These are phyloP conservation scores for Oscheius myriophilus DNA, from an alignment of 2,888 invertebrate genomes.

Conservation along the genomic window DNA sequence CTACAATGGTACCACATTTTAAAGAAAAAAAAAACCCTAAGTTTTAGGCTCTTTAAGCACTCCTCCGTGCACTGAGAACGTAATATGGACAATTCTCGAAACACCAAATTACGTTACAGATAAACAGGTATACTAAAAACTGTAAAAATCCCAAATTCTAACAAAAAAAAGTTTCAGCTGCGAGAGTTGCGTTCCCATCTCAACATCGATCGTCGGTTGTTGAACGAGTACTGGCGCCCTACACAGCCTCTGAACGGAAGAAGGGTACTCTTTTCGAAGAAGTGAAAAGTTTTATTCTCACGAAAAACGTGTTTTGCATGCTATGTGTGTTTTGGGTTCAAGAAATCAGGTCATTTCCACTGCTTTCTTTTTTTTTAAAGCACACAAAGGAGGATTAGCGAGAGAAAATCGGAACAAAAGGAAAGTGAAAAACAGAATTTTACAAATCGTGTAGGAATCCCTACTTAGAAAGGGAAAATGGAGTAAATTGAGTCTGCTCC, in stretches of 20 bases:
- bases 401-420: no score
- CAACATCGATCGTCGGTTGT: neutral
- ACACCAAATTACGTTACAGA: constrained; percentile 17
- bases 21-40: neutral
- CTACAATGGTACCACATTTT: constrained; percentile 7
- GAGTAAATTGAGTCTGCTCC: no score
- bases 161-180: neutral
- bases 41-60: constrained; percentile 14
- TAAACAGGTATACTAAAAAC: constrained; percentile 20
- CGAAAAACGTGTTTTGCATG: no score
- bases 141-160: neutral
- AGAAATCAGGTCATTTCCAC: no score
- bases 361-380: no score
- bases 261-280: neutral
- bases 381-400: no score
- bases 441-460: no score
- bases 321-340: no score
- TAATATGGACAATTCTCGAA: constrained; percentile 16
- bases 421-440: no score
- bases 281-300: no score
- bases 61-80: constrained; percentile 22
- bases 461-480: no score
- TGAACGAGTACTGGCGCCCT: constrained; percentile 14
- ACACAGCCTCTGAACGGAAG: constrained; percentile 24
- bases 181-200: neutral